Evolutionary conservation across 2,113 vertebrate genomes (phyloP).

Genomic region (Oriolus oriolus): DNA sequence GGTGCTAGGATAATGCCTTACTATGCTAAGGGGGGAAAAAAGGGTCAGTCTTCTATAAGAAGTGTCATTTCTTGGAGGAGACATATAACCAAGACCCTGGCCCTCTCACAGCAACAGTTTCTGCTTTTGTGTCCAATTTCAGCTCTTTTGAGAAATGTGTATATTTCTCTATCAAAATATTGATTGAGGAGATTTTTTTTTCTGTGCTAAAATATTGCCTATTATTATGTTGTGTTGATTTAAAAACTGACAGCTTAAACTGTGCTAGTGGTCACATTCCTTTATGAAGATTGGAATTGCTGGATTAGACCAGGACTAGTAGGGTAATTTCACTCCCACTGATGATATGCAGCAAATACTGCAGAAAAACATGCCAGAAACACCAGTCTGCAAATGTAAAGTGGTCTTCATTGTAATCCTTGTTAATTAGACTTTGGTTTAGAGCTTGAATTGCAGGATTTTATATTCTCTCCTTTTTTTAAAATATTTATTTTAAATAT

Average conservation of each 20-base stretch:
- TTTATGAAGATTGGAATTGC: background rate
- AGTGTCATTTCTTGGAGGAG: background rate
- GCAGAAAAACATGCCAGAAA: background rate
- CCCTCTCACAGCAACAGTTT: background rate
- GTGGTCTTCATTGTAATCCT: background rate
- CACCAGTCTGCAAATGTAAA: background rate
- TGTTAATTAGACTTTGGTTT: background rate
- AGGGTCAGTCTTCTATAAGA: background rate
- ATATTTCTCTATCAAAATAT: background rate
- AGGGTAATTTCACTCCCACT: background rate
- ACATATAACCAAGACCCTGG: background rate
- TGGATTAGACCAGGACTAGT: background rate
- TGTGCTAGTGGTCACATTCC: background rate
- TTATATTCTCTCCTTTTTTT: background rate
- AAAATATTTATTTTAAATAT: background rate
- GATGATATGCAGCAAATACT: background rate
- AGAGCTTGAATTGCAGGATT: background rate
- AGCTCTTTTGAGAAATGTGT: background rate
- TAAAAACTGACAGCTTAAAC: background rate
- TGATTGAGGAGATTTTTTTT: background rate
- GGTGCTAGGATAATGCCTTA: background rate
- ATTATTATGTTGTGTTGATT: background rate
- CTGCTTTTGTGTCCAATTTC: background rate
- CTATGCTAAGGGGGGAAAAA: background rate
- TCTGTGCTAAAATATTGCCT: background rate